These are phyloP conservation scores for Laupala kohalensis DNA, from an alignment of 1,140 invertebrate genomes.

Conservation along the genomic window DNA sequence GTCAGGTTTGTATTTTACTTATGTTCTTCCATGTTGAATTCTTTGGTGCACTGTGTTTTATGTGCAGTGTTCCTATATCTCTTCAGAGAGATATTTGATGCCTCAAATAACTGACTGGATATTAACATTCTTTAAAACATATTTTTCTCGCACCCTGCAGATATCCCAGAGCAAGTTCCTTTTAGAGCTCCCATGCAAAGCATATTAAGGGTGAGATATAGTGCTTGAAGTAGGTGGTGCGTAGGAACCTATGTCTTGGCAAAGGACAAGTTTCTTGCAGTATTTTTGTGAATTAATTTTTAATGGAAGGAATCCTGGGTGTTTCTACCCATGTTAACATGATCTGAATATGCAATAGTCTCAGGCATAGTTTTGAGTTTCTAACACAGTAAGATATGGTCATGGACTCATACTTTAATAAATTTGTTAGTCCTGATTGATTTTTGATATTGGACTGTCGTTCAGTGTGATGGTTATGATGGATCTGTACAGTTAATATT, in stretches of 20 bases:
- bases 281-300: slow-evolving; percentile 6
- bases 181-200: slow-evolving; percentile 3
- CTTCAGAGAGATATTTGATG: not conserved
- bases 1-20: not conserved
- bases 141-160: slow-evolving; percentile 6
- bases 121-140: not conserved
- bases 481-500: not conserved
- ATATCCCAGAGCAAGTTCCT: slow-evolving; percentile 1
- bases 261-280: slow-evolving; percentile 5
- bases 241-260: slow-evolving; percentile 1
- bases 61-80: not conserved
- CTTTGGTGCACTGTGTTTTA: not conserved
- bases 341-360: slow-evolving; percentile 5
- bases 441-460: not conserved
- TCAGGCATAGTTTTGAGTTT: slow-evolving; percentile 5
- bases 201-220: slow-evolving; percentile 1
- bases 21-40: not conserved
- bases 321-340: not conserved
- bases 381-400: not conserved
- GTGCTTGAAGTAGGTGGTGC: not conserved
- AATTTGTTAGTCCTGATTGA: not conserved
- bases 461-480: not conserved
- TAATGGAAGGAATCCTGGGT: not conserved
- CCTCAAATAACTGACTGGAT: not conserved
- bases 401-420: not conserved